A percentile compares a stretch with the other conserved stretches of the same genome.
phyloP scores from a whole-genome alignment of 2,888 invertebrate genomes.

The Junonia oenone region DNA sequence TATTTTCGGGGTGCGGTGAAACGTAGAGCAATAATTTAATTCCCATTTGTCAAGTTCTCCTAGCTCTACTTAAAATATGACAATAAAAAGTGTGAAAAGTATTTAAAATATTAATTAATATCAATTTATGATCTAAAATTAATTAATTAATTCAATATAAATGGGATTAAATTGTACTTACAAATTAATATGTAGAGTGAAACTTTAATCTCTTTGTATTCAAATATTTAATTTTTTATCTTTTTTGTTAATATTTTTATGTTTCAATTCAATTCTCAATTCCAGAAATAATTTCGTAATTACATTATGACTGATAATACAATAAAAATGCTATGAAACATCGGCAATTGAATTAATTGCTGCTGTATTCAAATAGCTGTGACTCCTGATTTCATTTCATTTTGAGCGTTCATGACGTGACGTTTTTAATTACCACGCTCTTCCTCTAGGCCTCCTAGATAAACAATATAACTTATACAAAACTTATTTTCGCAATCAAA shows the following conservation, averaged over 20 bases:
- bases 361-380: not conserved
- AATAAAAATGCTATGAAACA: not conserved
- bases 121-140: not conserved
- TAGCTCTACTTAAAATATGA: no score
- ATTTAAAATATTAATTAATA: not conserved
- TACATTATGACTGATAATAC: not conserved
- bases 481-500: no score
- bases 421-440: no score
- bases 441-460: no score
- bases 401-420: no score
- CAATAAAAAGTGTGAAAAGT: not conserved
- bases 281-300: not conserved
- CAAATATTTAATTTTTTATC: not conserved
- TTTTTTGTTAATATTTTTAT: not conserved
- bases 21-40: not conserved
- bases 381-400: no score
- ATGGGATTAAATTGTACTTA: no score
- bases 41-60: no score
- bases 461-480: no score
- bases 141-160: no score
- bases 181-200: no score
- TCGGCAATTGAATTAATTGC: not conserved
- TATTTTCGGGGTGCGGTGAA: slow-evolving; percentile 7
- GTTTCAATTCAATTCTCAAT: not conserved
- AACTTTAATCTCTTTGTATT: no score